These are phyloP conservation scores for Loris lydekkerianus DNA, from an alignment of 2,797 vertebrate species.

Conservation along the genomic window DNA sequence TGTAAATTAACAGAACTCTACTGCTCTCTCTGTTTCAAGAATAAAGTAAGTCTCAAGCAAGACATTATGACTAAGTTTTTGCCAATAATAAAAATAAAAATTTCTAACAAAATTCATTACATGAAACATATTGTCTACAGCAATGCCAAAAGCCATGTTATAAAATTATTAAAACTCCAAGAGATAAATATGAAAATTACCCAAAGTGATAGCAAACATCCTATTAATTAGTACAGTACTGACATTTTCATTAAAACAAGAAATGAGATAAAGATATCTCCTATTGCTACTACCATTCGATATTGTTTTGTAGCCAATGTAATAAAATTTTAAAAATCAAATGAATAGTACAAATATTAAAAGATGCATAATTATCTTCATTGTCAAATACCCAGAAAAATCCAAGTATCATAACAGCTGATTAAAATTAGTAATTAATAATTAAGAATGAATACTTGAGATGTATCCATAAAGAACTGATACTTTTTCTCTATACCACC, in stretches of 20 bases:
- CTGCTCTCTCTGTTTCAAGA: conserved; percentile 68
- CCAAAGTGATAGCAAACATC: background rate
- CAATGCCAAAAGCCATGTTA: background rate
- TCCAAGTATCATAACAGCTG: background rate
- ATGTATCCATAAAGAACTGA: background rate
- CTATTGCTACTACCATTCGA: background rate
- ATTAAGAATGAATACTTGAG: background rate
- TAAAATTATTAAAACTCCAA: conserved; percentile 34
- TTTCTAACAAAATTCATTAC: background rate
- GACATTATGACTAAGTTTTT: background rate
- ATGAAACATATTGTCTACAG: conserved; percentile 7
- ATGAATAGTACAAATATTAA: background rate
- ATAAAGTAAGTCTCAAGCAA: conserved; percentile 14
- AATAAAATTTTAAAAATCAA: background rate
- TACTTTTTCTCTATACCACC: background rate
- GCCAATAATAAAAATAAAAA: background rate
- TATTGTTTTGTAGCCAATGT: background rate
- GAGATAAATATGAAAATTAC: background rate
- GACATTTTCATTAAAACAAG: conserved; percentile 14
- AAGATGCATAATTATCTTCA: background rate
- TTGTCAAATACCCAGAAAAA: conserved; percentile 13
- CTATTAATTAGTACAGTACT: background rate
- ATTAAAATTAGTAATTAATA: background rate
- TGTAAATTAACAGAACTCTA: background rate
- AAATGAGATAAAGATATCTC: background rate